Evolutionary conservation across 2,888 invertebrate species (phyloP).

Genomic region (Chrysotoxum bicinctum): DNA sequence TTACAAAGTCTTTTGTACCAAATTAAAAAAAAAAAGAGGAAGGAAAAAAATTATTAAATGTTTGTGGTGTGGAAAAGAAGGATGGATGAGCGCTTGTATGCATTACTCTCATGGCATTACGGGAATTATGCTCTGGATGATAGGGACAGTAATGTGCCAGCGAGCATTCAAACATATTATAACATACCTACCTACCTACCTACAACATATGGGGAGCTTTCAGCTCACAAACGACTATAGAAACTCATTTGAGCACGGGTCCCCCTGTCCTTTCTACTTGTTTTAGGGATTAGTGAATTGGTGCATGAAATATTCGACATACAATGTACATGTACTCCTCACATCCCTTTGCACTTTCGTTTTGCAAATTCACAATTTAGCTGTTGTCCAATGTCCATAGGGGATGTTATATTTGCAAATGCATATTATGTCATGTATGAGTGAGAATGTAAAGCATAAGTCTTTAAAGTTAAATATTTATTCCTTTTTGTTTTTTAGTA

Average conservation of each 20-base stretch:
- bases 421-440: neutral
- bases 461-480: neutral
- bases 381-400: constrained; percentile 29
- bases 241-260: constrained; percentile 17
- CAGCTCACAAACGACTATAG: neutral
- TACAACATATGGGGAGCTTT: constrained; percentile 37
- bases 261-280: constrained; percentile 20
- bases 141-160: constrained; percentile 23
- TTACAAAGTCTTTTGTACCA: constrained; percentile 61
- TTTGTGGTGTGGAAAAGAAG: constrained; percentile 23
- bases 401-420: neutral
- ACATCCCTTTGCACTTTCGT: constrained; percentile 6
- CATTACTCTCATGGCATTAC: constrained; percentile 31
- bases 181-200: no score
- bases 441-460: neutral
- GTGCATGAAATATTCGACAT: constrained; percentile 55
- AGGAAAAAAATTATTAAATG: constrained; percentile 10
- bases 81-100: constrained; percentile 36
- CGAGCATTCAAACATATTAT: no score
- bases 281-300: constrained; percentile 50
- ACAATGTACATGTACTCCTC: neutral
- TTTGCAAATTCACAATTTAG: constrained; percentile 20
- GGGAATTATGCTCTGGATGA: constrained; percentile 32
- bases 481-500: neutral
- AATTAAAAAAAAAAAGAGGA: constrained; percentile 3